phyloP scores from a whole-genome alignment of 2,113 vertebrate genomes.

The Capreolus pygargus region DNA sequence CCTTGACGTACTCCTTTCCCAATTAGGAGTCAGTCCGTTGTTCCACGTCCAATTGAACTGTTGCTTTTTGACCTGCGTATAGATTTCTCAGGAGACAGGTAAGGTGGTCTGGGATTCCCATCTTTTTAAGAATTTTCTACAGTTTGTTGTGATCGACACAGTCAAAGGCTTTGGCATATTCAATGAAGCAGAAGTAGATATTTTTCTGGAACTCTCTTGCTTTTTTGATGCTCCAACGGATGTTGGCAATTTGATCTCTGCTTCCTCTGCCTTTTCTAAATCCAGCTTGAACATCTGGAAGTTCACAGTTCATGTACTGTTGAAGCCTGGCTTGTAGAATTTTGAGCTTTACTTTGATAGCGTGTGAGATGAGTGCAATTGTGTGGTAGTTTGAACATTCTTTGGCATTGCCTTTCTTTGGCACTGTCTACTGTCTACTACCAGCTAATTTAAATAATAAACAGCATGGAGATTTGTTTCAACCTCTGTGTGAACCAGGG shows the following conservation, averaged over 20 bases:
- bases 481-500: not conserved
- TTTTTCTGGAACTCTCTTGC: not conserved
- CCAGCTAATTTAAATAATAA: not conserved
- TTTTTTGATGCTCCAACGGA: not conserved
- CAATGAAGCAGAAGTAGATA: not conserved
- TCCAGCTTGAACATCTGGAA: not conserved
- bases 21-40: accelerated
- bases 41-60: not conserved
- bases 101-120: not conserved
- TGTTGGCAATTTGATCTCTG: not conserved
- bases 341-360: not conserved
- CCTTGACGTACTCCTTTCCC: not conserved
- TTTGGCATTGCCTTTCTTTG: not conserved
- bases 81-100: not conserved
- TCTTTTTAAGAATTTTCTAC: not conserved
- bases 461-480: not conserved
- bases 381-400: not conserved
- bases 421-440: not conserved
- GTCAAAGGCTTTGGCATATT: not conserved
- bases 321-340: not conserved
- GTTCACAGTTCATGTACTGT: not conserved
- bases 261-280: not conserved
- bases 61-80: not conserved
- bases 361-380: not conserved
- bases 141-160: not conserved